phyloP scores from a whole-genome alignment of 2,113 vertebrate species.

The Cephalopholis sonnerati region DNA sequence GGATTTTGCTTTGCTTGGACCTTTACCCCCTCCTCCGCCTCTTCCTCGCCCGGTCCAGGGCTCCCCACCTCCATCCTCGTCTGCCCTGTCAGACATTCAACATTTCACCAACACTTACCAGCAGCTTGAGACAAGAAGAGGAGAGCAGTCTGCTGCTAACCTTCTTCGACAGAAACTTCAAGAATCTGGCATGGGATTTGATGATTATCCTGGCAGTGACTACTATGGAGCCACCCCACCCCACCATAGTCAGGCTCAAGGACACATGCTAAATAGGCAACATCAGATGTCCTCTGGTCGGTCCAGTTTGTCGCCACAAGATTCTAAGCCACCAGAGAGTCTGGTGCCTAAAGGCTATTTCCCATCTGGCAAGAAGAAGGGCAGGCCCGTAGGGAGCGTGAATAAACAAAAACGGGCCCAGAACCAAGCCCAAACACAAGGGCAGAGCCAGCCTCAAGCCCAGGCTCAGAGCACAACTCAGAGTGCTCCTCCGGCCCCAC shows the following conservation, averaged over 20 bases:
- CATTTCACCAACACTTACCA: conserved; percentile 88
- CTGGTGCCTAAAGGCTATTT: conserved; percentile 95
- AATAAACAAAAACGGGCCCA: conserved; percentile 94
- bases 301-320: conserved; percentile 76
- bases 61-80: conserved; percentile 86
- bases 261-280: conserved; percentile 80
- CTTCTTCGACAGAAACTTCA: conserved; percentile 86
- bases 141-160: conserved; percentile 85
- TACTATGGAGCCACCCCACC: conserved; percentile 80
- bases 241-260: conserved; percentile 79
- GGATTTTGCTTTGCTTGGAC: conserved; percentile 84
- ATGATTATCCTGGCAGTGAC: conserved; percentile 84
- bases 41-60: conserved; percentile 84
- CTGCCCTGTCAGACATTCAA: conserved; percentile 87
- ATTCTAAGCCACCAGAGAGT: conserved; percentile 78
- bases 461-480: conserved; percentile 59
- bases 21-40: conserved; percentile 84
- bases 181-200: conserved; percentile 84
- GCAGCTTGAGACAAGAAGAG: conserved; percentile 84
- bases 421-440: conserved; percentile 80
- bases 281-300: conserved; percentile 79
- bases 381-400: conserved; percentile 96
- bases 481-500: conserved; percentile 40
- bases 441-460: conserved; percentile 71
- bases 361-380: conserved; percentile 98